phyloP scores from a whole-genome alignment of 2,113 vertebrate genomes.

The Notothenia rossii region DNA sequence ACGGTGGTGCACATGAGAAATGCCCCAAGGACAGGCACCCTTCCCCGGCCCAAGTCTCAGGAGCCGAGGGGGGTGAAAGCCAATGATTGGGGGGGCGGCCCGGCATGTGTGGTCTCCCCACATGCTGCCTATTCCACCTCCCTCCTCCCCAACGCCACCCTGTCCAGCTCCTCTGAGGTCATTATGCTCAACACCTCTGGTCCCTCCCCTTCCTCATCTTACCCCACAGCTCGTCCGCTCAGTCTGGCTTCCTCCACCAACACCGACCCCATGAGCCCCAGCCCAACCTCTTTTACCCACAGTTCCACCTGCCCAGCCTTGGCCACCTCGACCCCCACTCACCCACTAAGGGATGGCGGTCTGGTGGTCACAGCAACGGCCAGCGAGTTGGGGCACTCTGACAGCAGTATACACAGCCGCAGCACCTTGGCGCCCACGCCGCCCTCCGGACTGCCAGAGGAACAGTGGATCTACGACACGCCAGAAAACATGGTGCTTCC shows the following conservation, averaged over 20 bases:
- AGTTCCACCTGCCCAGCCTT: conserved; percentile 67
- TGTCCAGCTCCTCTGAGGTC: conserved; percentile 89
- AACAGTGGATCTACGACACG: conserved; percentile 87
- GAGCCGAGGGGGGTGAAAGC: conserved; percentile 84
- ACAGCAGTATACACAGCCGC: conserved; percentile 80
- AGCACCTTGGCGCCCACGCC: conserved; percentile 72
- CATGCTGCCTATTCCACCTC: conserved; percentile 91
- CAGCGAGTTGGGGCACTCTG: conserved; percentile 86
- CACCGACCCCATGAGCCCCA: conserved; percentile 37
- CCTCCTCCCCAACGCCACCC: conserved; percentile 91
- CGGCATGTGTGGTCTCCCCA: conserved; percentile 90
- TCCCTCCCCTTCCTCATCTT: conserved; percentile 69
- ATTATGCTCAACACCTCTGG: conserved; percentile 86
- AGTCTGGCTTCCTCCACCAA: conserved; percentile 58
- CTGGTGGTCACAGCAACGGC: conserved; percentile 41
- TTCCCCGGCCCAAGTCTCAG: conserved; percentile 89
- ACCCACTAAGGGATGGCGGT: conserved; percentile 53
- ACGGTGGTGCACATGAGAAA: conserved; percentile 85
- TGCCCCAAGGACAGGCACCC: conserved; percentile 67
- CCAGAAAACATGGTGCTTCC: conserved; percentile 80
- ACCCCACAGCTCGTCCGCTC: conserved; percentile 65
- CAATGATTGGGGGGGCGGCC: conserved; percentile 82
- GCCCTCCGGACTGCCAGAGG: conserved; percentile 69
- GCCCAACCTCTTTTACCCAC: conserved; percentile 66
- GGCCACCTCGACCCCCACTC: conserved; percentile 67